Evolutionary conservation across 2,888 invertebrate genomes (phyloP).

Genomic region (Parelbella ahira): DNA sequence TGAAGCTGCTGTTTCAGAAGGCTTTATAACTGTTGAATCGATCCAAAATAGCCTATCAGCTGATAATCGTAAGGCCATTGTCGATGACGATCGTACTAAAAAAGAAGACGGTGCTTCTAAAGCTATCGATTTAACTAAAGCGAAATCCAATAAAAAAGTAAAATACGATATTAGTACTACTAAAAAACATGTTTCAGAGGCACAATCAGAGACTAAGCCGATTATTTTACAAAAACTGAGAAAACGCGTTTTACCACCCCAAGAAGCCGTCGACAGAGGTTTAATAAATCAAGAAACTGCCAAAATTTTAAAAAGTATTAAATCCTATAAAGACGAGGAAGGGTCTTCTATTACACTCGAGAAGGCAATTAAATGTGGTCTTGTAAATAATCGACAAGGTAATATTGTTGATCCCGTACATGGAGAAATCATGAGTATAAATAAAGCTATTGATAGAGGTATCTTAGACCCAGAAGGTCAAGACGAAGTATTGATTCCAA

Average conservation of each 20-base stretch:
- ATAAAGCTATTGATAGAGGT: constrained; percentile 91
- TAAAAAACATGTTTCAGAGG: constrained; percentile 75
- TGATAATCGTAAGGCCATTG: constrained; percentile 48
- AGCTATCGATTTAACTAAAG: constrained; percentile 80
- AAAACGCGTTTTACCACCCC: constrained; percentile 86
- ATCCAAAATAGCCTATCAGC: constrained; percentile 67
- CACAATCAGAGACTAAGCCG: constrained; percentile 80
- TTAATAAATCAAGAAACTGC: constrained; percentile 89
- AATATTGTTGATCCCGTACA: constrained; percentile 91
- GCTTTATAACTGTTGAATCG: constrained; percentile 76
- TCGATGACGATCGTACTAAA: constrained; percentile 38
- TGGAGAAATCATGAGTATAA: constrained; percentile 88
- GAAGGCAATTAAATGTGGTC: constrained; percentile 86
- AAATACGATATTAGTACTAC: constrained; percentile 84
- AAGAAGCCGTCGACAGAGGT: constrained; percentile 88
- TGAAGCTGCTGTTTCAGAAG: constrained; percentile 80
- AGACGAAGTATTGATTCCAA: constrained; percentile 88
- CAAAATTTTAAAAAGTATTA: constrained; percentile 82
- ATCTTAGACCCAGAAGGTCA: constrained; percentile 88
- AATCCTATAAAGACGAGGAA: constrained; percentile 77
- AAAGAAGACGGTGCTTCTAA: constrained; percentile 53
- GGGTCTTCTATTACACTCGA: constrained; percentile 85
- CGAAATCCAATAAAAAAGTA: constrained; percentile 81
- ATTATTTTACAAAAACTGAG: constrained; percentile 88
- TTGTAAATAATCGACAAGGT: constrained; percentile 87